A percentile compares a stretch with the other conserved stretches of the same genome.
phyloP scores from a whole-genome alignment of 2,113 vertebrate species.

The Leuciscus idus region DNA sequence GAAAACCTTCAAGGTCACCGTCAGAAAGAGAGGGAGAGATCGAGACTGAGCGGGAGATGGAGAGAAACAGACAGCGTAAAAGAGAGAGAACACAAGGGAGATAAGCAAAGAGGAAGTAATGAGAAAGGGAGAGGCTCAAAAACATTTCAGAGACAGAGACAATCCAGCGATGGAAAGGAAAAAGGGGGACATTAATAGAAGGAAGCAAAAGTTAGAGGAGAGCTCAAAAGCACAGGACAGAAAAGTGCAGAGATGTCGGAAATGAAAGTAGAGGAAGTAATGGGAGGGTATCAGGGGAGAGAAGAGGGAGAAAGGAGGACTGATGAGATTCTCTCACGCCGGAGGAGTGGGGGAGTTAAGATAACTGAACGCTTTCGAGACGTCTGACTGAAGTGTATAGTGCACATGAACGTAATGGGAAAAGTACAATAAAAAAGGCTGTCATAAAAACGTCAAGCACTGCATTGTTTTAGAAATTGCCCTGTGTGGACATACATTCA shows the following conservation, averaged over 20 bases:
- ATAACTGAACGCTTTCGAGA: conserved; percentile 57
- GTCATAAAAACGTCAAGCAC: conserved; percentile 76
- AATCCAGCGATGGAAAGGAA: conserved; percentile 27
- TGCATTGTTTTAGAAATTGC: conserved; percentile 75
- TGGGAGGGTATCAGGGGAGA: conserved; percentile 49
- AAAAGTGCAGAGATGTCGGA: conserved; percentile 45
- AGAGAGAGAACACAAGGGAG: conserved; percentile 56
- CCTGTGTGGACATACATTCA: conserved; percentile 78
- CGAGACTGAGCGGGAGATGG: conserved; percentile 25
- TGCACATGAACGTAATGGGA: conserved; percentile 66
- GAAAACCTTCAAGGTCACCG: conserved; percentile 77
- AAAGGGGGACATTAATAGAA: conserved; percentile 30
- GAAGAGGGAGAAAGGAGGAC: conserved; percentile 43
- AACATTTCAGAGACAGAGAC: not conserved
- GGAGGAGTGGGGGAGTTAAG: conserved; percentile 56
- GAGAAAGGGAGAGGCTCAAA: conserved; percentile 1
- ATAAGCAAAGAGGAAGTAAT: conserved; percentile 50
- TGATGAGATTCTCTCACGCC: conserved; percentile 46
- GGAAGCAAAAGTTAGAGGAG: conserved; percentile 44
- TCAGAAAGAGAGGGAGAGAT: conserved; percentile 52
- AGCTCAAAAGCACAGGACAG: conserved; percentile 50
- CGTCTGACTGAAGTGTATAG: conserved; percentile 67
- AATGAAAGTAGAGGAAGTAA: conserved; percentile 56
- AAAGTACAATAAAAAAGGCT: conserved; percentile 70
- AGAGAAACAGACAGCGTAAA: conserved; percentile 42